Base-by-base conservation (phyloP, 2,797 vertebrate species). In the Pagetopsis macropterus region DNA sequence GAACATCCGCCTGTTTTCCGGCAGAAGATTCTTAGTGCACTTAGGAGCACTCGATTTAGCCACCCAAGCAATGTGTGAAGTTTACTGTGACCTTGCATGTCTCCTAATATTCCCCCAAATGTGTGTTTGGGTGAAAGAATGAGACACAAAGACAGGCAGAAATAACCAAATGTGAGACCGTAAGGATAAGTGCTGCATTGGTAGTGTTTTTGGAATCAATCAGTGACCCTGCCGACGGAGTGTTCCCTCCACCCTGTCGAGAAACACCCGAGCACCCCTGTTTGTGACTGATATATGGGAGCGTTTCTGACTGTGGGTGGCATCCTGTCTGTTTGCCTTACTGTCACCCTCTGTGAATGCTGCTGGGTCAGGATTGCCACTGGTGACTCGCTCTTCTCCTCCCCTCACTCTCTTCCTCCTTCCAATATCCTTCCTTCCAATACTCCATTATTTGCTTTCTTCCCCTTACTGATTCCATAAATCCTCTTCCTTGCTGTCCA, bases 271-370 rank as follows among this genome's bases (percentile, higher is more conserved):
- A 10, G 70, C 55, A 33, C 74, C 86, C 45, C 65, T 62, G 62
- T 81, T 76, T 84, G 78, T 66, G 77, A 89, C 85, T 89, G 84
- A 74, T 83, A 76, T 63, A 75, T 85, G 84, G 65, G 86, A 86
- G 88, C 72, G 4, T 83, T 86, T 84, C 75, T 92, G 88, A 91
- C 92, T 93, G 68, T 88, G 91, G 89, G 88, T 89, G 79, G 77
- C 55, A 15, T 90, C 84, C 82, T 94, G 94, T 94, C 93, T 55
- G 76, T 66, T 93, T 40, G 70, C 69, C 65, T 94, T 85, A 94
- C 77, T 60, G 83, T 95, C 92, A 93, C 52, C 62, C 86, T 86
- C 64, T 79, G 70, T 82, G 81, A 72, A 66, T 10, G 67, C 85
- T 75, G 82, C 75, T 77, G 75, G 84, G 73, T 78, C 68, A 79